phyloP scores from a whole-genome alignment of 2,113 vertebrate species.

The Anhinga rufa region DNA sequence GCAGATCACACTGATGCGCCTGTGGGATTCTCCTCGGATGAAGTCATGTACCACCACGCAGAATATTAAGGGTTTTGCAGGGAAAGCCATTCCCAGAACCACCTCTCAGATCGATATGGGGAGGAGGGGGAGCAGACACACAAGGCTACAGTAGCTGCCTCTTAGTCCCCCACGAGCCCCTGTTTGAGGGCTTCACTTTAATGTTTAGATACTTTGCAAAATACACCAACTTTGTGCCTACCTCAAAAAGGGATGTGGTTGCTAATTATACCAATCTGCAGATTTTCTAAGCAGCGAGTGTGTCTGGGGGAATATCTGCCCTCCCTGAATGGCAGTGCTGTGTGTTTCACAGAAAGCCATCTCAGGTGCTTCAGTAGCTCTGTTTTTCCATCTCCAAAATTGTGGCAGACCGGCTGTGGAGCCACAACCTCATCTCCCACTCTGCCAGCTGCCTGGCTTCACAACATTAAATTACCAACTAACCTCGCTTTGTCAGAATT shows the following conservation, averaged over 20 bases:
- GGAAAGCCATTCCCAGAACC: constrained; percentile 25
- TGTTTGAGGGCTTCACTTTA: background rate
- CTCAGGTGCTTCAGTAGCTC: background rate
- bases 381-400: background rate
- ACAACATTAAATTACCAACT: background rate
- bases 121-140: background rate
- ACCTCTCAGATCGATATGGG: background rate
- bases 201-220: background rate
- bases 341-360: background rate
- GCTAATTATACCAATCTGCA: background rate
- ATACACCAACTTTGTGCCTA: background rate
- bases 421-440: background rate
- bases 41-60: constrained; percentile 59
- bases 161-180: background rate
- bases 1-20: constrained; percentile 40
- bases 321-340: accelerated
- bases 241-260: background rate
- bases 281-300: background rate
- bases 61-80: constrained; percentile 36
- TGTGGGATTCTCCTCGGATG: constrained; percentile 63
- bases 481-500: background rate
- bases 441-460: background rate
- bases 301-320: background rate
- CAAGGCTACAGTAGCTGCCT: background rate
- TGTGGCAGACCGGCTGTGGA: accelerated